Evolutionary conservation across 30 jellyfish, hydroid and myxozoan genomes (phyloP).

Genomic region (Turritopsis rubra): DNA sequence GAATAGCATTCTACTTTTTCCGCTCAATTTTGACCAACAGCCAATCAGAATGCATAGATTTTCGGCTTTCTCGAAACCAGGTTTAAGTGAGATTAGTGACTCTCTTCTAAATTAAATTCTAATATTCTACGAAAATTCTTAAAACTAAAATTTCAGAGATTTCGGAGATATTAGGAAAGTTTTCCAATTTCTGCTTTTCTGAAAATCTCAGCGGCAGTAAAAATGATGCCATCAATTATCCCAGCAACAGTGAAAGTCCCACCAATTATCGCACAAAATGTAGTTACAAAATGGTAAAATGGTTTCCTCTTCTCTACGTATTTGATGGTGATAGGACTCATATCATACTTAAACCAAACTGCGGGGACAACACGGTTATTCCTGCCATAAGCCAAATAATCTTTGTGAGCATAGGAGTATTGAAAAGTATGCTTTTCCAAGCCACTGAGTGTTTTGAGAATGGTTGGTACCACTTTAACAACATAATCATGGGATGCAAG

Average conservation of each 20-base stretch:
- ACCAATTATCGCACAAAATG: conserved; percentile 87
- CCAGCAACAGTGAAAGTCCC: conserved; percentile 95
- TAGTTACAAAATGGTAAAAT: conserved; percentile 78
- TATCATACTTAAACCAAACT: conserved; percentile 83
- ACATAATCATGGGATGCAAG: conserved; percentile 77
- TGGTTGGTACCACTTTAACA: conserved; percentile 69
- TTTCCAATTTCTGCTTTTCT: conserved; percentile 87
- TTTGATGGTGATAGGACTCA: conserved; percentile 83
- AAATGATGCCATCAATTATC: conserved; percentile 64
- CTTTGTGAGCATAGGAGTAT: conserved; percentile 92
- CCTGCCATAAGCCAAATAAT: conserved; percentile 16
- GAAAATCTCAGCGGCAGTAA: conserved; percentile 71
- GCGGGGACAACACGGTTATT: conserved; percentile 29
- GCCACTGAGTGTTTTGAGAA: conserved; percentile 51
- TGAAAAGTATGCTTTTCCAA: conserved; percentile 54
- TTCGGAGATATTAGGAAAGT: conserved; percentile 11
- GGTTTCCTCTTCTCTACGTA: conserved; percentile 81
- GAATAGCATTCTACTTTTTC: too few relatives aligned
- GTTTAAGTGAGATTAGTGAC: too few relatives aligned
- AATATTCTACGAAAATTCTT: too few relatives aligned
- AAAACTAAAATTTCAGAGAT: too few relatives aligned
- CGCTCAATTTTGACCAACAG: too few relatives aligned
- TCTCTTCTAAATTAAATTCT: too few relatives aligned
- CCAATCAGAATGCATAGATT: too few relatives aligned
- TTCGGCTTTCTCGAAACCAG: too few relatives aligned